Base-by-base conservation (phyloP, 2,113 vertebrate genomes). In the Malurus alboscapulatus region DNA sequence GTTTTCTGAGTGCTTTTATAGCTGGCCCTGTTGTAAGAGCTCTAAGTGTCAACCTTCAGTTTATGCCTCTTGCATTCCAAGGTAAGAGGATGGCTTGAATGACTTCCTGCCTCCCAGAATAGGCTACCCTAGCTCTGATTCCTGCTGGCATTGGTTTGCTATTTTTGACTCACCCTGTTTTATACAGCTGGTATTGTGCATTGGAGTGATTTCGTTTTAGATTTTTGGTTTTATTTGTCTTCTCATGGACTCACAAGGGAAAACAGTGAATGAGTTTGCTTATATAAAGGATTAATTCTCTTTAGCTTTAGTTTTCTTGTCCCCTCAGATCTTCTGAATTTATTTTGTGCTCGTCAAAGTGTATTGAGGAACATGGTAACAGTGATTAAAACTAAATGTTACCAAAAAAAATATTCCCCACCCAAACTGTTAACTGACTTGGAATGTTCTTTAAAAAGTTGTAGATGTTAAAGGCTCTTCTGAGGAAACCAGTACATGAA, bases 31-130 rank as follows among this genome's bases (percentile, higher is more conserved):
- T 18, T 87, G 44, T 32, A 45, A 76, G 76, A 54, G 40, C 57
- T 94, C 8, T 8, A 30, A 65, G 18, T n/a, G 57, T 54, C 67
- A 42, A 30, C 5, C n/a, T 90, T 17, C 59, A 29, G 67, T 74
- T 93, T 36, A 8, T 57, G 79, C 18, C 80, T 71, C 42, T 66
- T 32, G 27, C 72, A 45, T 90, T 90, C 73, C 88, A 86, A 90
- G 86, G 86, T 88, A 22, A 92, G 84, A 80, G 79, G 83, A 83
- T 92, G 82, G 54, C 5, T 77, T 94, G 69, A 65, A 91, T 95
- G 73, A 71, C n/a, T 93, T 94, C 93, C 91, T 90, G 93, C 21
- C 42, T 88, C 83, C 80, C 18, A 9, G 91, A 96, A 94, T 80
- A 90, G 75, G 19, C 50, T 17, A 2, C 50, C 42, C 75, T 42